phyloP scores from a whole-genome alignment of 1,140 invertebrate species.

The Druon quercuslanigerum region DNA sequence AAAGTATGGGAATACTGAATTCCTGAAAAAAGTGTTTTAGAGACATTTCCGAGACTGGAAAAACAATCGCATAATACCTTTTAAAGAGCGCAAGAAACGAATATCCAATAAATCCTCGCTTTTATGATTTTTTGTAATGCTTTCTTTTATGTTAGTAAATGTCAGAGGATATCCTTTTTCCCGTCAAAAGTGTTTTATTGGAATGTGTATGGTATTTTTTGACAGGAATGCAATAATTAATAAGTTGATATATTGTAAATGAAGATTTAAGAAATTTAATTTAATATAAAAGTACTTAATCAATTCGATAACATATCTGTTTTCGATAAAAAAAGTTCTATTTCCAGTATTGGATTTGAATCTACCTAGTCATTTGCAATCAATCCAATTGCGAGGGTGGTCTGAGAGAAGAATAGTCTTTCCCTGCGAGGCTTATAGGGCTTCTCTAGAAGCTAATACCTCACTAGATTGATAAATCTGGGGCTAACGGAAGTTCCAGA shows the following conservation, averaged over 20 bases:
- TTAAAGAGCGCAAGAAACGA: conserved; percentile 35
- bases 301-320: too few species aligned
- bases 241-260: too few species aligned
- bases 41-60: neutral
- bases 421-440: conserved; percentile 39
- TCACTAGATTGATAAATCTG: conserved; percentile 42
- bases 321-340: too few species aligned
- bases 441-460: conserved; percentile 33
- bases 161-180: neutral
- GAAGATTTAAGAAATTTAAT: too few species aligned
- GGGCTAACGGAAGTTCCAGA: conserved; percentile 37
- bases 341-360: too few species aligned
- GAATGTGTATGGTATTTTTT: too few species aligned
- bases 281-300: too few species aligned
- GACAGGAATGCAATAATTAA: too few species aligned
- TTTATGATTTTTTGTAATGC: conserved; percentile 40
- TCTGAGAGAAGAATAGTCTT: conserved; percentile 34
- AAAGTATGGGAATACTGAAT: conserved; percentile 40
- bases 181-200: neutral
- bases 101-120: conserved; percentile 37
- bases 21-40: conserved; percentile 39
- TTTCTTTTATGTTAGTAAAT: neutral
- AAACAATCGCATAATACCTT: conserved; percentile 26
- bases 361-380: neutral
- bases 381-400: neutral